Percentiles rank a stretch among this genome's conserved stretches.
These are phyloP conservation scores for Melanotaenia boesemani DNA, from an alignment of 2,797 vertebrate genomes.

Conservation along the genomic window DNA sequence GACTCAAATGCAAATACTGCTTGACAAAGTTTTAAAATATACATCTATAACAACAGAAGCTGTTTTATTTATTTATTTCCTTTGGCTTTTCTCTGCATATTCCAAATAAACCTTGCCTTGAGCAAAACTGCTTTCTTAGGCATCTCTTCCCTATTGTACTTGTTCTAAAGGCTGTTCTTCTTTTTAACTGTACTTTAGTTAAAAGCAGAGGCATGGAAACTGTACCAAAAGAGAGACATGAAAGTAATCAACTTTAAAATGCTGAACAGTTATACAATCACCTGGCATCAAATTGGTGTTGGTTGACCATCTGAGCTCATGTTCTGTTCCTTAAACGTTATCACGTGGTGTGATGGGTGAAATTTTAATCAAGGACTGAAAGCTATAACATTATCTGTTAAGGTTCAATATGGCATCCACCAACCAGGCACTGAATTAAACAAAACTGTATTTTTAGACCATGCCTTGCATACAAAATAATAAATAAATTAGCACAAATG, in stretches of 20 bases:
- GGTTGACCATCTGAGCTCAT: neutral
- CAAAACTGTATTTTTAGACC: neutral
- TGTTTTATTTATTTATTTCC: slow-evolving; percentile 17
- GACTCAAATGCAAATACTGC: neutral
- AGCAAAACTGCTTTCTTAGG: slow-evolving; percentile 28
- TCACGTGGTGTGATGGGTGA: neutral
- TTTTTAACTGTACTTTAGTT: neutral
- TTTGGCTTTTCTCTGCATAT: slow-evolving; percentile 27
- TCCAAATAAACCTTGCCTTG: slow-evolving; percentile 32
- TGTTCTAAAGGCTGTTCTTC: neutral
- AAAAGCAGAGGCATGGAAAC: too few species aligned
- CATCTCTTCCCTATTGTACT: slow-evolving; percentile 6
- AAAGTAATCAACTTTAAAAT: neutral
- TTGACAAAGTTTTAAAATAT: slow-evolving; percentile 3
- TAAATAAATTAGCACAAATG: neutral
- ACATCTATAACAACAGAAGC: neutral
- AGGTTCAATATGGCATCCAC: neutral
- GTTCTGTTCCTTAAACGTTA: neutral
- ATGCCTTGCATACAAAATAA: neutral
- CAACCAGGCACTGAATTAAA: neutral
- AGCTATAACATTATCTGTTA: neutral
- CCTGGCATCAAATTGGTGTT: neutral
- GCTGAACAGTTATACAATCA: slow-evolving; percentile 3
- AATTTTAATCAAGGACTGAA: neutral
- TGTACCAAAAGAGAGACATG: neutral